Evolutionary conservation across 1,140 invertebrate species (phyloP).

Genomic region (Copidosoma floridanum): DNA sequence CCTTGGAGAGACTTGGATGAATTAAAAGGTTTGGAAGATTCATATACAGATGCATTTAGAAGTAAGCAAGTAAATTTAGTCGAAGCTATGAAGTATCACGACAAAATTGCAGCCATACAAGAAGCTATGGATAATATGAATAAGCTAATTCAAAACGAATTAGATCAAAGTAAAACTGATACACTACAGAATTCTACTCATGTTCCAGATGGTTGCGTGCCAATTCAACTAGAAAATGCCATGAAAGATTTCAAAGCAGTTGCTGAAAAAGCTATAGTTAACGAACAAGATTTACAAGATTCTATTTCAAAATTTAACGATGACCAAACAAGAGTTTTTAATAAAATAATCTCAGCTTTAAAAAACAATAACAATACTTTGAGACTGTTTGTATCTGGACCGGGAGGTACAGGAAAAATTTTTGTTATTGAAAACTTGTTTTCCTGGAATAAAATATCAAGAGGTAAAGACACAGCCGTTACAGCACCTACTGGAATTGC

Average conservation of each 20-base stretch:
- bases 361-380: not conserved
- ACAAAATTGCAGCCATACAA: constrained; percentile 28
- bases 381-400: constrained; percentile 17
- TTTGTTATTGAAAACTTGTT: constrained; percentile 29
- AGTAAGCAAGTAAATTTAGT: constrained; percentile 14
- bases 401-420: constrained; percentile 37
- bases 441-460: constrained; percentile 25
- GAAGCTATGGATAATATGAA: constrained; percentile 26
- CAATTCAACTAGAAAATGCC: constrained; percentile 28
- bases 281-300: not conserved
- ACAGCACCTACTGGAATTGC: constrained; percentile 33
- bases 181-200: constrained; percentile 10
- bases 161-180: constrained; percentile 18
- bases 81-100: constrained; percentile 33
- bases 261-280: constrained; percentile 10
- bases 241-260: constrained; percentile 35
- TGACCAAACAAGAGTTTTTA: constrained; percentile 37
- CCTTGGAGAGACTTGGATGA: constrained; percentile 35
- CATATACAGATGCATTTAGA: constrained; percentile 34
- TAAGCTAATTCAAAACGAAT: constrained; percentile 28
- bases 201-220: not conserved
- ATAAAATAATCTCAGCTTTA: constrained; percentile 28
- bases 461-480: constrained; percentile 26
- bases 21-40: constrained; percentile 25
- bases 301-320: constrained; percentile 31